Conservation (phyloP, 2,113 vertebrate species). For the Pygoscelis antarcticus region DNA sequence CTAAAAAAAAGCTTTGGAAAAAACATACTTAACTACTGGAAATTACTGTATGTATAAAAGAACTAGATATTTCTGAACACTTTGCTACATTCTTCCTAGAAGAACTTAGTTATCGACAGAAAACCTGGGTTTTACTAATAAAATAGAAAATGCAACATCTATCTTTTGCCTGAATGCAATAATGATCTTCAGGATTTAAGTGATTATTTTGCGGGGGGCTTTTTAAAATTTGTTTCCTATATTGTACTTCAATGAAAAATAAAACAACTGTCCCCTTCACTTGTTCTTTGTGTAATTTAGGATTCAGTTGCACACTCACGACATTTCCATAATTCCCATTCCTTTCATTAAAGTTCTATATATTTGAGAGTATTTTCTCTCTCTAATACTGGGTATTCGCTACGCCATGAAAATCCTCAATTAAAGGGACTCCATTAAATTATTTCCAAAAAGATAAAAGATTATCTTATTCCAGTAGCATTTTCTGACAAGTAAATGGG, state of each 20-base stretch:
- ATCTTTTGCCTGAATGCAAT: not conserved
- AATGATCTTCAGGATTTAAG: not conserved
- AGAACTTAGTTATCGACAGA: slow-evolving; percentile 31
- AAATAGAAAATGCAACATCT: not conserved
- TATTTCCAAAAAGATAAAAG: not conserved
- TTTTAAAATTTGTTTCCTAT: not conserved
- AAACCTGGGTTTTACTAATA: not conserved
- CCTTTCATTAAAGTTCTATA: not conserved
- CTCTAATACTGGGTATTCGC: not conserved
- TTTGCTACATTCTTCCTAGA: slow-evolving; percentile 59
- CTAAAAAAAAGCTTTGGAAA: slow-evolving; percentile 53
- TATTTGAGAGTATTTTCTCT: not conserved
- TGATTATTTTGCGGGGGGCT: not conserved
- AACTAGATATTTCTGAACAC: slow-evolving; percentile 5
- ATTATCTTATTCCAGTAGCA: not conserved
- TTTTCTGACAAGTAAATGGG: not conserved
- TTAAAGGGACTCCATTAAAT: not conserved
- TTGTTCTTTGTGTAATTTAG: not conserved
- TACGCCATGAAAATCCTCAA: not conserved
- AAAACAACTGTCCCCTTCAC: not conserved
- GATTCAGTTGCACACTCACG: not conserved
- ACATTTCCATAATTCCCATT: not conserved
- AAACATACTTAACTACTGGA: slow-evolving; percentile 52
- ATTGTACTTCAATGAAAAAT: not conserved
- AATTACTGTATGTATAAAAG: slow-evolving; percentile 60